Base-by-base conservation (phyloP, 2,888 invertebrate genomes). In the Congeria kusceri region DNA sequence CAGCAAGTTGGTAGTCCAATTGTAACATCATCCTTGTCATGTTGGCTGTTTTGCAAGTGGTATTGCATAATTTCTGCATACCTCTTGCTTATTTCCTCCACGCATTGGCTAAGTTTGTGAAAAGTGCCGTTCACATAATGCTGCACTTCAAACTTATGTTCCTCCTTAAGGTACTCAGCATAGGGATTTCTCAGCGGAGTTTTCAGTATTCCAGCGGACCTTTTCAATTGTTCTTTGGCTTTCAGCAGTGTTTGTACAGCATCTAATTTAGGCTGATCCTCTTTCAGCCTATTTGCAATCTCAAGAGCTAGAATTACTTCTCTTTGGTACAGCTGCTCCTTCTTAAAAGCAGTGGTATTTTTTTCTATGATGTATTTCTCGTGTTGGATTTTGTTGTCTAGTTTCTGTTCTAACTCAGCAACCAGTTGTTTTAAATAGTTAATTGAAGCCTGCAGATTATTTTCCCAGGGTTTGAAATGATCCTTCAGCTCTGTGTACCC, bases 141-240 rank as follows among this genome's bases (percentile, higher is more conserved):
- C 32, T 69, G 15, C 20, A 61, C 69, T 53, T 69, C 69, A 69
- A 69, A 69, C 9, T 61, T 61, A 25, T 61, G 61, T 32, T 69
- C 61, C 1, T 29, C 53, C 25, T 69, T 59, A 29, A 69, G 32
- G 39, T 20, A 69, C 9, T 59, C 61, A 15, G 25, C 18, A 61
- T 69, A 29, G 47, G 61, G 49, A 47, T 47, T 53, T 53, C 59
- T 13, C 23, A 25, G n/a, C 15, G 29, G 15, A 9, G 62, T 59
- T 20, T 39, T 61, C 23, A 61, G 25, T n/a, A 61, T 18, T 23
- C 15, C n/a, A 49, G 46, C 62, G 32, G 23, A 49, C 47, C 29
- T 23, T 20, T 61, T 69, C 39, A 69, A 27, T 47, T 27, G 32
- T 46, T 61, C 32, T 49, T 69, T 49, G 18, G 61, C 53, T 9